Evolutionary conservation across 2,888 invertebrate genomes (phyloP).

Genomic region (Lysandra bellargus): DNA sequence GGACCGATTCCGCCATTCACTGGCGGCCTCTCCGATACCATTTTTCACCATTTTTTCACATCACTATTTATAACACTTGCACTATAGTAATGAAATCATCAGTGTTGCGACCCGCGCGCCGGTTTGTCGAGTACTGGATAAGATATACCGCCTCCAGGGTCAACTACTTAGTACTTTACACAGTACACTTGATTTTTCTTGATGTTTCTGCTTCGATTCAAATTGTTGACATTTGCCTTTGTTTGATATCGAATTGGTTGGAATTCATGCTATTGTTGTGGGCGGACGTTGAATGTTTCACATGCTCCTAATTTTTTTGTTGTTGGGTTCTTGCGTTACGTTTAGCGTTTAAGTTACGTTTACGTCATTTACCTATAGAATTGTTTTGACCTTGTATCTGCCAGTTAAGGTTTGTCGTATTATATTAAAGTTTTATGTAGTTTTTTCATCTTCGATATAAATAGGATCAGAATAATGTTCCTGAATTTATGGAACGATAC

Average conservation of each 20-base stretch:
- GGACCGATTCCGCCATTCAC: constrained; percentile 68
- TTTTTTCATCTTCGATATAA: not conserved
- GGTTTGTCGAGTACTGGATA: constrained; percentile 43
- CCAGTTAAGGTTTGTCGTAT: not conserved
- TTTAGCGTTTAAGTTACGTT: not conserved
- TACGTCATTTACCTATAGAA: not conserved
- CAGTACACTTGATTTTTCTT: constrained; percentile 28
- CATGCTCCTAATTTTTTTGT: constrained; percentile 31
- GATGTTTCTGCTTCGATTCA: constrained; percentile 15
- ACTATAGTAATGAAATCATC: constrained; percentile 37
- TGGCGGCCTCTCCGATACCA: constrained; percentile 72
- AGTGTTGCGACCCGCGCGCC: constrained; percentile 40
- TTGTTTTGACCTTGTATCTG: not conserved
- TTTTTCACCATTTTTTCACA: constrained; percentile 67
- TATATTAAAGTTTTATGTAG: not conserved
- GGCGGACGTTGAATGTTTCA: constrained; percentile 16
- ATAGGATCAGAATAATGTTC: not conserved
- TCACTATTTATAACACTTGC: constrained; percentile 47
- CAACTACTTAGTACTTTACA: constrained; percentile 49
- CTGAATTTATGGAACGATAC: no score
- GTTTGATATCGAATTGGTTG: constrained; percentile 13
- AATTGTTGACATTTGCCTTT: constrained; percentile 20
- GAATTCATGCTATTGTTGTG: constrained; percentile 12
- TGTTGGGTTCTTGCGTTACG: constrained; percentile 2
- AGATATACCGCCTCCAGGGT: constrained; percentile 70